phyloP scores from a whole-genome alignment of 1,140 invertebrate genomes.

The Lanistes nyassanus region DNA sequence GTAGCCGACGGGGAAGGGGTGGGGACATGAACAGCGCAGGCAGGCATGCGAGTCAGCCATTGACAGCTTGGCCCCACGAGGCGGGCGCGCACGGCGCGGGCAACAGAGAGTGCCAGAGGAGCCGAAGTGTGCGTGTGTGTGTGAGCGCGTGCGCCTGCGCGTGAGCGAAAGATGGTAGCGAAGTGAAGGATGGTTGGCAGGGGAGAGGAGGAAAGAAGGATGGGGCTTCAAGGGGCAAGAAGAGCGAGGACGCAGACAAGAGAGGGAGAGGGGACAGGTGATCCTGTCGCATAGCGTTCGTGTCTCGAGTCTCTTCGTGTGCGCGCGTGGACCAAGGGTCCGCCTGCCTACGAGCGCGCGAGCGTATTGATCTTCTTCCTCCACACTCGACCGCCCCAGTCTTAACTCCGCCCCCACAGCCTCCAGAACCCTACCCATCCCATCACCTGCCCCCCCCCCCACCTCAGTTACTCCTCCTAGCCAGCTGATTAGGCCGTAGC shows the following conservation, averaged over 20 bases:
- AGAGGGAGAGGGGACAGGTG: not conserved
- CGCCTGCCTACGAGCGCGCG: too few relatives aligned
- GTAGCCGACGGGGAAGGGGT: too few relatives aligned
- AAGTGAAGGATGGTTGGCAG: not conserved
- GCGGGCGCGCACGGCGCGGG: too few relatives aligned
- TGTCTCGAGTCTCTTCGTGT: too few relatives aligned
- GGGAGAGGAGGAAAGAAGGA: not conserved
- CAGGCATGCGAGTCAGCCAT: too few relatives aligned
- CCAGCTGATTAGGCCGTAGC: constrained; percentile 26
- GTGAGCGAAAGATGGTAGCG: not conserved
- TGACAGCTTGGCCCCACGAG: too few relatives aligned
- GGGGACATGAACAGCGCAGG: too few relatives aligned
- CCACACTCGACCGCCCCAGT: not conserved
- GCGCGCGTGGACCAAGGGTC: too few relatives aligned
- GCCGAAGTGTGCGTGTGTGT: not conserved
- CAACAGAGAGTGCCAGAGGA: too few relatives aligned
- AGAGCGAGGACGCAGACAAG: not conserved
- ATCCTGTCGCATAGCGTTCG: too few relatives aligned
- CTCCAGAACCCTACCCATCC: not conserved
- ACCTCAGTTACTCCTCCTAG: not conserved
- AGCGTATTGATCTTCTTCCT: too few relatives aligned
- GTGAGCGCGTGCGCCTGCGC: not conserved
- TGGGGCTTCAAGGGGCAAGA: not conserved
- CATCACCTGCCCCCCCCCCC: not conserved
- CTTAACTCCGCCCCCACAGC: constrained; percentile 13